These are phyloP conservation scores for Eidolon dupreanum DNA, from an alignment of 2,797 vertebrate species.

Conservation along the genomic window DNA sequence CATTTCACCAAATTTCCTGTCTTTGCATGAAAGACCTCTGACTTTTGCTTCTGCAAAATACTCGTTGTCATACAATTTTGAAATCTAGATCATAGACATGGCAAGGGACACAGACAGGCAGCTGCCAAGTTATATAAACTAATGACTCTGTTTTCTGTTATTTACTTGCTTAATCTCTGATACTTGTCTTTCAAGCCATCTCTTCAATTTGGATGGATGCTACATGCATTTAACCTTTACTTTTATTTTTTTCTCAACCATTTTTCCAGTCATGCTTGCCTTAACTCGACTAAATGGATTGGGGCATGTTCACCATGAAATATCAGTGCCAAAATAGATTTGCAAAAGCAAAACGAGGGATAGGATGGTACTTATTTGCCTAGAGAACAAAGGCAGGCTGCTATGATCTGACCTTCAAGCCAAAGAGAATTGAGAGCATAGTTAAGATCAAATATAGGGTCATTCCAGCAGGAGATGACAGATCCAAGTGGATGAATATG, in stretches of 20 bases:
- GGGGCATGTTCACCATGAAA: conserved; percentile 54
- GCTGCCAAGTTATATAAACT: conserved; percentile 11
- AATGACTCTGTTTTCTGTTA: conserved; percentile 34
- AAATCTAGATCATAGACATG: conserved; percentile 56
- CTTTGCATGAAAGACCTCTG: conserved; percentile 71
- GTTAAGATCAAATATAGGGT: conserved; percentile 51
- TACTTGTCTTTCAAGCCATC: conserved; percentile 52
- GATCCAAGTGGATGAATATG: conserved; percentile 42
- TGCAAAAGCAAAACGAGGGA: conserved; percentile 58
- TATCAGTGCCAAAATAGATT: conserved; percentile 60
- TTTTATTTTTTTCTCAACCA: conserved; percentile 61
- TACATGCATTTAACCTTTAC: conserved; percentile 58
- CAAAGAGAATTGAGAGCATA: conserved; percentile 59
- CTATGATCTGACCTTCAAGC: conserved; percentile 47
- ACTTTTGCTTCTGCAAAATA: conserved; percentile 75
- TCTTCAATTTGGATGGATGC: conserved; percentile 41
- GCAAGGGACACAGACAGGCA: conserved; percentile 38
- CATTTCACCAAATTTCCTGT: conserved; percentile 78
- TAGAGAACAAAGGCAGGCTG: conserved; percentile 7
- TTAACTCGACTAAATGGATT: conserved; percentile 66
- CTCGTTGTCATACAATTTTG: conserved; percentile 69
- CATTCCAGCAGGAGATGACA: conserved; percentile 14
- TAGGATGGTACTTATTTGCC: conserved; percentile 20
- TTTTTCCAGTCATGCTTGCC: conserved; percentile 61
- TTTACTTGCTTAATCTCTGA: conserved; percentile 70